Base-by-base conservation (phyloP, 2,888 invertebrate genomes). In the Lasioglossum oenotherae region DNA sequence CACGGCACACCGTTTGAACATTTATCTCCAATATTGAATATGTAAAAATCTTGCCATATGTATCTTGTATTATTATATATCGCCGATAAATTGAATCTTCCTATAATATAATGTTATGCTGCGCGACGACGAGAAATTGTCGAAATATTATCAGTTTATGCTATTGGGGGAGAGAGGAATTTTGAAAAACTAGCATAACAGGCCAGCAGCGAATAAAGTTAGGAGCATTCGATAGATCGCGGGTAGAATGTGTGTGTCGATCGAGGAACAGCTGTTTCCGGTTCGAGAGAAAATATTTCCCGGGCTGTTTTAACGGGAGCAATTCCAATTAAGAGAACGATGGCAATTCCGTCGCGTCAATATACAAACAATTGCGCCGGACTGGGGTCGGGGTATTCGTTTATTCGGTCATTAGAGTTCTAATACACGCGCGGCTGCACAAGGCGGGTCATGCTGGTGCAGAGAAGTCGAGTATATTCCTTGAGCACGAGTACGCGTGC, bases 401-500 rank as follows among this genome's bases (percentile, higher is more conserved):
- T 84, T 69, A n/a, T 78, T 78, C 16, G 31, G 53, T 72, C 69
- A 41, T 44, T 8, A 41, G n/a, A 46, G 69, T 69, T 31, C 23
- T 31, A 41, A 41, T 60, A 67, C 27, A 57, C 38, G 23, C 38
- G 6, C 72, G 12, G 67, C n/a, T 38, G 44, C 44, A 16, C 35
- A 38, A 53, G 67, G 46, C 67, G 53, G 74, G 49, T 53, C 60
- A 38, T 8, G 41, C 44, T 14, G 14, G 35, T 14, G 60, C 69
- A 64, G 46, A 80, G 80, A 78, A 78, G 74, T 76, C 27, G 73
- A 49, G 72, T 71, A 76, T 78, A 78, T 80, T 78, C 73, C 84
- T 84, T 78, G 23, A 88, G 88, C 83, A 84, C 87, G 16, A 35
- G 60, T n/a, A n/a, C 27, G 60, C 67, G 85, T 85, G 89, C 69